phyloP scores from a whole-genome alignment of 37 sponge, comb jelly and placozoan species.

The Halichondria panicea region DNA sequence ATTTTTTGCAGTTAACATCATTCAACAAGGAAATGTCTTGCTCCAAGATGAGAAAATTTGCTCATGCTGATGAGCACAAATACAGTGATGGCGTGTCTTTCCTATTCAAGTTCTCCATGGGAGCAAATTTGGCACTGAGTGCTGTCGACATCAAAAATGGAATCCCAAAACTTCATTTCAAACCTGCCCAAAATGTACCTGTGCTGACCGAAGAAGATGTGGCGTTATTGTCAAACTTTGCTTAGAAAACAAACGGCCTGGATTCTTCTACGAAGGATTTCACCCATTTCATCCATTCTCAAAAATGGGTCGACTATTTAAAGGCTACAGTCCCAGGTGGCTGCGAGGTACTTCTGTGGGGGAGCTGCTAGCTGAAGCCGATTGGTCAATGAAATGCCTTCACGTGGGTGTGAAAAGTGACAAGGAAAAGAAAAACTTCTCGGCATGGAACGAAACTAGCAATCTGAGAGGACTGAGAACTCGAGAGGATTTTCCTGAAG shows the following conservation, averaged over 20 bases:
- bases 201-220: constrained; percentile 59
- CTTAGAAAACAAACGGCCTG: constrained; percentile 23
- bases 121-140: constrained; percentile 15
- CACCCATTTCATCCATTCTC: constrained; percentile 32
- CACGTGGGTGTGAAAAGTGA: constrained; percentile 23
- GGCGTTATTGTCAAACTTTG: constrained; percentile 16
- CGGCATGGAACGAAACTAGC: constrained; percentile 15
- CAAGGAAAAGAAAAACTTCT: constrained; percentile 22
- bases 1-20: too few species aligned
- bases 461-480: constrained; percentile 39
- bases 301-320: constrained; percentile 6
- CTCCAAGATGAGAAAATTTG: too few species aligned
- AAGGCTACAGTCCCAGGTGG: constrained; percentile 23
- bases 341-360: constrained; percentile 41
- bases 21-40: too few species aligned
- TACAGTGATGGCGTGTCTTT: too few species aligned
- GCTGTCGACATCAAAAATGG: constrained; percentile 24
- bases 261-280: constrained; percentile 26
- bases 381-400: constrained; percentile 65
- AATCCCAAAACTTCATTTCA: constrained; percentile 34
- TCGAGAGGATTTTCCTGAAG: constrained; percentile 21
- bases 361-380: constrained; percentile 32
- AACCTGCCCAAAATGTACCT: constrained; percentile 15
- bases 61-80: too few species aligned
- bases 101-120: constrained; percentile 13